A percentile compares a stretch with the other conserved stretches of the same genome.
phyloP scores from a whole-genome alignment of 1,140 invertebrate species.

The Heliothis subflexa region DNA sequence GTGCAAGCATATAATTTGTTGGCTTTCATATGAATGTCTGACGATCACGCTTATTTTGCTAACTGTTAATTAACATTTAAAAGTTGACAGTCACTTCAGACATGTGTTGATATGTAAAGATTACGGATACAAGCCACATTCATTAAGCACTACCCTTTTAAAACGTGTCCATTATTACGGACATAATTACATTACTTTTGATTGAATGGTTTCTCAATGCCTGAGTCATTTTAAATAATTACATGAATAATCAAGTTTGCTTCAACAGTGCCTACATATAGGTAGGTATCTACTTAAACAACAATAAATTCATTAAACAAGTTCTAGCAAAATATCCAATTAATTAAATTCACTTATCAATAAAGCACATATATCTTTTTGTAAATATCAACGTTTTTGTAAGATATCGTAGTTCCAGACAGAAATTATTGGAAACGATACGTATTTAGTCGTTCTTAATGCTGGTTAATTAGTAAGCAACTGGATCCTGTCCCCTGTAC shows the following conservation, averaged over 20 bases:
- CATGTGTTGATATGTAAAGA: neutral
- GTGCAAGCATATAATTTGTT: too few relatives aligned
- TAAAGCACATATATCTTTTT: neutral
- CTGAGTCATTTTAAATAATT: conserved; percentile 41
- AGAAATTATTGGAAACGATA: neutral
- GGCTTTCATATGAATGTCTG: neutral
- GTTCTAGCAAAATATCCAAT: conserved; percentile 24
- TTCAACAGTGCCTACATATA: neutral
- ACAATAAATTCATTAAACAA: conserved; percentile 2
- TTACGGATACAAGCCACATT: conserved; percentile 7
- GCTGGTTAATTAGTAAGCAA: neutral
- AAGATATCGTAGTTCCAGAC: neutral
- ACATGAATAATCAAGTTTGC: conserved; percentile 17
- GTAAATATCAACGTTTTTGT: neutral
- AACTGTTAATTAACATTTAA: neutral
- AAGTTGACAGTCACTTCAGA: neutral
- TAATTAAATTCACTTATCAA: conserved; percentile 18
- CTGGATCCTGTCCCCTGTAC: neutral
- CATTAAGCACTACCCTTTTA: conserved; percentile 33
- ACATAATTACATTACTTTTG: conserved; percentile 32
- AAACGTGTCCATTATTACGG: conserved; percentile 22
- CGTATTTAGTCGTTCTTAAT: neutral
- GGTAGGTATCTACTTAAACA: neutral
- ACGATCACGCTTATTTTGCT: neutral
- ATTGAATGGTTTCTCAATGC: conserved; percentile 40